Base-by-base conservation (phyloP, 2,888 invertebrate species). In the Strigamia transsilvanica region DNA sequence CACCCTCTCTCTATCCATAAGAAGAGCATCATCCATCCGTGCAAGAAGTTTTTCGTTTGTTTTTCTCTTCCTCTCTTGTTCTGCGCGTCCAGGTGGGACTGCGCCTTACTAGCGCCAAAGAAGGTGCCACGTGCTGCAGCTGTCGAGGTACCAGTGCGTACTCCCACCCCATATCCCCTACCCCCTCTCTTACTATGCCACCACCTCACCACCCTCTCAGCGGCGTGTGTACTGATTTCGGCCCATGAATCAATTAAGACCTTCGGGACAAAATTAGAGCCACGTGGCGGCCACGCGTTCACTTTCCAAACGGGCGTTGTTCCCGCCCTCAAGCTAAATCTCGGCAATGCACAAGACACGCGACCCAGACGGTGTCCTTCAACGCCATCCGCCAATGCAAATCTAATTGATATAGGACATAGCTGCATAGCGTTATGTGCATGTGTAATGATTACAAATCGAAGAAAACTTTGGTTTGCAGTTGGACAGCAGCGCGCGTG, bases 1-100 rank as follows among this genome's bases (percentile, higher is more conserved):
- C 73, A 32, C 73, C 73, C 73, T 32, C 73, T 27, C 73, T 73
- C 27, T 32, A 73, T 73, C 73, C 23, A 32, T 73, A 73, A 73
- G 73, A 73, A 73, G 73, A 73, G 73, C 73, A 73, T 73, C 73
- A 73, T 73, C 73, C 73, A 73, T 73, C 73, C 73, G 73, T 73
- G 73, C 73, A 73, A 56, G 56, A 73, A 73, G 73, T 73, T 73
- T 73, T 73, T 73, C 73, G 73, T 73, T 73, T 73, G 73, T 73
- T 73, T 73, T 73, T 73, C 73, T 73, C 73, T 73, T 73, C 73
- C 73, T 73, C 73, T 27, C 73, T 73, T 73, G 73, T 73, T 73
- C 73, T 27, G 27, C 73, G 27, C 73, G 73, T 73, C 73, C 73
- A 73, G 73, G 73, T 73, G 73, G 73, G 73, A 73, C 73, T 27